These are phyloP conservation scores for Cynaeus angustus DNA, from an alignment of 2,888 invertebrate genomes.

Conservation along the genomic window DNA sequence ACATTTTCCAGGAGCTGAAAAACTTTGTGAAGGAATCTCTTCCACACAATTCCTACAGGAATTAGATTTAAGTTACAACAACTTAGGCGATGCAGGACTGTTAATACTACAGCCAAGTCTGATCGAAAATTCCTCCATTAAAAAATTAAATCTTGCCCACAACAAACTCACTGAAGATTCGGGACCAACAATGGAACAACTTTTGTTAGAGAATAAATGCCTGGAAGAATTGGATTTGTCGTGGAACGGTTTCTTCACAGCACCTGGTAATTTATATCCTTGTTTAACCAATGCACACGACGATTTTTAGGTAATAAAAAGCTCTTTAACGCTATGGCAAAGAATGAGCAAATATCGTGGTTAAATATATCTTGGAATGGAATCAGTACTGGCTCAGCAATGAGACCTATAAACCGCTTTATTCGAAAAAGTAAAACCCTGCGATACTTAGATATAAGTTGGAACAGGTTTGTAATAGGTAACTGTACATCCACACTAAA, in stretches of 20 bases:
- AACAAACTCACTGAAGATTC: constrained; percentile 72
- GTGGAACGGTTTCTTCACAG: constrained; percentile 73
- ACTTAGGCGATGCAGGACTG: constrained; percentile 71
- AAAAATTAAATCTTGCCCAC: constrained; percentile 71
- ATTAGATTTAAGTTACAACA: constrained; percentile 71
- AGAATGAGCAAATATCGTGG: constrained; percentile 63
- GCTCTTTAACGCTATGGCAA: constrained; percentile 66
- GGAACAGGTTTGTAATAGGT: constrained; percentile 64
- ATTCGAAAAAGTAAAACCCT: constrained; percentile 59
- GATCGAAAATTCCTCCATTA: constrained; percentile 64
- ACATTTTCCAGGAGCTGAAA: constrained; percentile 60
- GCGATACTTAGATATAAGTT: constrained; percentile 67
- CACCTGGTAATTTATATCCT: too few species aligned
- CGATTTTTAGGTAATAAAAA: too few species aligned
- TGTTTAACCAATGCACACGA: too few species aligned
- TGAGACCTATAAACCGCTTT: constrained; percentile 61
- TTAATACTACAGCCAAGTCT: constrained; percentile 65
- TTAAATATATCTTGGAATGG: constrained; percentile 74
- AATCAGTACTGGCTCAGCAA: constrained; percentile 65
- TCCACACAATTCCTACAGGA: constrained; percentile 64
- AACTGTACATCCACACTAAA: background rate
- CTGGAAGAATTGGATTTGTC: constrained; percentile 73
- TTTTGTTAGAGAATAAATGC: constrained; percentile 69
- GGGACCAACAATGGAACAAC: constrained; percentile 66
- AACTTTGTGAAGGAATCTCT: constrained; percentile 66